Evolutionary conservation across 2,888 invertebrate genomes (phyloP).

Genomic region (Cecidostiba fungosa): DNA sequence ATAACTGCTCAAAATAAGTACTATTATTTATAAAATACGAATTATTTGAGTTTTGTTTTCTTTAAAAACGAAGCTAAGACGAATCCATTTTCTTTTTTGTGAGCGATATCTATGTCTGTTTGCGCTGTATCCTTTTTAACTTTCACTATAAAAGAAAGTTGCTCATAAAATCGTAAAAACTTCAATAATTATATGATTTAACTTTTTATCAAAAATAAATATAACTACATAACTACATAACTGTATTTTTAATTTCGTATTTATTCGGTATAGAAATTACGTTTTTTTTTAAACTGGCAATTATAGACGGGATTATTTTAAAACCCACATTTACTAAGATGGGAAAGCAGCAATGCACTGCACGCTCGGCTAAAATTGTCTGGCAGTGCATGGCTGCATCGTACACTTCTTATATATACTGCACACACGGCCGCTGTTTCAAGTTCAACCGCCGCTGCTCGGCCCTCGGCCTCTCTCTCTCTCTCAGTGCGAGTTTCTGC

Average conservation of each 20-base stretch:
- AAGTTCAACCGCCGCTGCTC: slow-evolving; percentile 47
- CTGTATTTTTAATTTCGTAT: too few species aligned
- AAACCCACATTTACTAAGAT: neutral
- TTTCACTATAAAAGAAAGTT: neutral
- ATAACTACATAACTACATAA: too few species aligned
- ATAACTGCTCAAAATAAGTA: neutral
- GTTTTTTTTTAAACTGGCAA: neutral
- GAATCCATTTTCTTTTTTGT: neutral
- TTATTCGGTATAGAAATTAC: neutral
- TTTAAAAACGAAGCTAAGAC: too few species aligned
- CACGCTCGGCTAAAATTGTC: neutral
- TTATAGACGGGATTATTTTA: neutral
- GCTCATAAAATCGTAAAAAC: too few species aligned
- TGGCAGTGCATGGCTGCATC: slow-evolving; percentile 25
- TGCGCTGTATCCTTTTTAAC: neutral
- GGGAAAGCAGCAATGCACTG: neutral
- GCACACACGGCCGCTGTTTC: slow-evolving; percentile 43
- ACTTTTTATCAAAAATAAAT: too few species aligned
- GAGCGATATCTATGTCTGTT: neutral
- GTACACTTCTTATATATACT: slow-evolving; percentile 3
- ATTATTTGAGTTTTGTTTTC: too few species aligned
- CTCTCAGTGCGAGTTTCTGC: slow-evolving; percentile 5
- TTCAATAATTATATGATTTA: too few species aligned
- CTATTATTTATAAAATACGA: neutral
- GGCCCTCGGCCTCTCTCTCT: slow-evolving; percentile 16